Conservation (phyloP, 2,797 vertebrate genomes). For the Cetoscarus ocellatus region DNA sequence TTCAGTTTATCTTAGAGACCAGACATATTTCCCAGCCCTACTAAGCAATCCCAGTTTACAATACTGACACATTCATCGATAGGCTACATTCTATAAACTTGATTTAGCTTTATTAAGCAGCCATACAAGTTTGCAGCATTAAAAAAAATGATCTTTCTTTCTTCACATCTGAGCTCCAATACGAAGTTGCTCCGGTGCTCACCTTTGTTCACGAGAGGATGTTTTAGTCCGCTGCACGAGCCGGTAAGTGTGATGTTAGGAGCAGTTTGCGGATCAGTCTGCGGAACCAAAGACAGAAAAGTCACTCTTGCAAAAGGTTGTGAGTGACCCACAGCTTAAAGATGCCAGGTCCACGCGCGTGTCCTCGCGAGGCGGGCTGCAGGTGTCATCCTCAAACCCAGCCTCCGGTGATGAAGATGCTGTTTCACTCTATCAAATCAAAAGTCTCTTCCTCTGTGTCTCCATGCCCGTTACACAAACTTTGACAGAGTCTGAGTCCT, state of each 20-base stretch:
- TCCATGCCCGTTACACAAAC: constrained; percentile 48
- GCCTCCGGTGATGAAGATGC: constrained; percentile 10
- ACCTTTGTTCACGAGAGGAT: constrained; percentile 38
- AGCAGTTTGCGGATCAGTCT: not conserved
- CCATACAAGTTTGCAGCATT: too few species aligned
- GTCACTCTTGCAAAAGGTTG: constrained; percentile 22
- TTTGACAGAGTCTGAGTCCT: constrained; percentile 51
- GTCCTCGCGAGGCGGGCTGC: constrained; percentile 36
- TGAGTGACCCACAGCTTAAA: constrained; percentile 21
- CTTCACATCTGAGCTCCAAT: too few species aligned
- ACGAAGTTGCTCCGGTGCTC: constrained; percentile 19
- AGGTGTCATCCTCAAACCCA: constrained; percentile 54
- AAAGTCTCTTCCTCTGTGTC: not conserved
- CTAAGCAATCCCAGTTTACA: too few species aligned
- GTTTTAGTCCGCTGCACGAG: constrained; percentile 26
- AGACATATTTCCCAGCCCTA: too few species aligned
- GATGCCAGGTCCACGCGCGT: constrained; percentile 15
- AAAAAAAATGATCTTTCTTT: too few species aligned
- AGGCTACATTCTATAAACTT: too few species aligned
- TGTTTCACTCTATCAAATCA: not conserved
- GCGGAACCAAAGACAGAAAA: constrained; percentile 9
- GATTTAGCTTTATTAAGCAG: too few species aligned
- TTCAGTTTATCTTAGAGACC: too few species aligned
- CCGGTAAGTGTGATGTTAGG: not conserved
- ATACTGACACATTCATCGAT: too few species aligned